Evolutionary conservation across 2,797 vertebrate species (phyloP).

Genomic region (Sternarchorhynchus goeldii): DNA sequence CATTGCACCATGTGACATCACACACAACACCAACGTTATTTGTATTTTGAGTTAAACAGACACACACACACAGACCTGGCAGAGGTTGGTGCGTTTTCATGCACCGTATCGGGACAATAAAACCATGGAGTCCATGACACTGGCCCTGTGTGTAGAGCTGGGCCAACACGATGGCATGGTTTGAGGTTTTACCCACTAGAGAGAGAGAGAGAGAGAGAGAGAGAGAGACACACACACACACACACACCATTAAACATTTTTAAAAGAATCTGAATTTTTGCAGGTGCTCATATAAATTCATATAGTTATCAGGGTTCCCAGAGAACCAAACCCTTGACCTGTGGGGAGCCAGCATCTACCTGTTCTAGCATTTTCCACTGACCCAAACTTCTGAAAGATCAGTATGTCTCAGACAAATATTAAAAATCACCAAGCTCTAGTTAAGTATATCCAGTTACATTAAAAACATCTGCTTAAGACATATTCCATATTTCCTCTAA

Average conservation of each 20-base stretch:
- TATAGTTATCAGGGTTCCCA: no score
- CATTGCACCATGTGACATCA: neutral
- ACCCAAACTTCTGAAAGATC: no score
- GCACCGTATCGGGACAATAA: constrained; percentile 91
- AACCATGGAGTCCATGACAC: constrained; percentile 90
- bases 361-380: no score
- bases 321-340: no score
- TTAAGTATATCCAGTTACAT: no score
- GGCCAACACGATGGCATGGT: constrained; percentile 93
- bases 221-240: neutral
- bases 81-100: constrained; percentile 86
- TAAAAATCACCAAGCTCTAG: no score
- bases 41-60: neutral
- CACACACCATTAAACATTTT: neutral
- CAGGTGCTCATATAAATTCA: no score
- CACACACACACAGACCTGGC: constrained; percentile 79
- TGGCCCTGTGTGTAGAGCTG: constrained; percentile 91
- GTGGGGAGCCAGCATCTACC: no score
- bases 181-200: constrained; percentile 94
- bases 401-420: no score
- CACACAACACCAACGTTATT: no score
- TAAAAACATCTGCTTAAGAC: no score
- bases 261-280: neutral
- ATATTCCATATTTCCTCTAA: no score
- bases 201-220: neutral